Percentiles rank a stretch among this genome's conserved stretches.
These are phyloP conservation scores for Carterocephalus palaemon DNA, from an alignment of 2,888 invertebrate genomes.

Conservation along the genomic window DNA sequence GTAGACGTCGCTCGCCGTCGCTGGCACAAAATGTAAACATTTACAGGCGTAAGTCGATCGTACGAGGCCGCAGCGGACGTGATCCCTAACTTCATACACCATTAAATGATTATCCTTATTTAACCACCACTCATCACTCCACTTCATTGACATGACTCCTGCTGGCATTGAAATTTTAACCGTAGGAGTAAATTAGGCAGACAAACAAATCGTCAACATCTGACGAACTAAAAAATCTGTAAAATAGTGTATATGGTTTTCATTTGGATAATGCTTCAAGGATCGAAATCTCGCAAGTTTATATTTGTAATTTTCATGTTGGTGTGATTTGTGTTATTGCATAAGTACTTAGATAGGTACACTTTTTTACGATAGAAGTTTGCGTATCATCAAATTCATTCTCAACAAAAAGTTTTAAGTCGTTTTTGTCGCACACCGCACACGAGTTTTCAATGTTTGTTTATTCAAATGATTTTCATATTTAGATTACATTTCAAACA, in stretches of 20 bases:
- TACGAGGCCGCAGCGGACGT: constrained; percentile 70
- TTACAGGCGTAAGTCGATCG: constrained; percentile 68
- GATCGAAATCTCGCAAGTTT: constrained; percentile 22
- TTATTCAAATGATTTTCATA: no score
- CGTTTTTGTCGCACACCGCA: no score
- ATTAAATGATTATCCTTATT: constrained; percentile 47
- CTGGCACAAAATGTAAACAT: constrained; percentile 76
- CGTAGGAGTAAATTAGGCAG: constrained; percentile 1
- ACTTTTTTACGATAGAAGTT: not conserved
- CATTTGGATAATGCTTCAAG: constrained; percentile 33
- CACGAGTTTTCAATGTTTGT: not conserved
- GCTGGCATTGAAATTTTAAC: constrained; percentile 12
- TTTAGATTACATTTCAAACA: no score
- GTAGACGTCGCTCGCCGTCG: constrained; percentile 49
- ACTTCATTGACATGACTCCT: constrained; percentile 21
- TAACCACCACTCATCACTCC: constrained; percentile 33
- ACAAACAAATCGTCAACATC: constrained; percentile 10
- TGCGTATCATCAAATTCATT: no score
- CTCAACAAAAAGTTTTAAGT: no score
- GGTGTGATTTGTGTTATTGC: constrained; percentile 6
- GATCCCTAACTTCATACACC: constrained; percentile 46
- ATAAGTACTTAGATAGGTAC: no score
- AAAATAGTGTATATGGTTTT: constrained; percentile 20
- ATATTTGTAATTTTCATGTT: constrained; percentile 27
- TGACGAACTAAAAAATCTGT: constrained; percentile 27